Evolutionary conservation across 2,888 invertebrate species (phyloP), one percentile per base, ranked within the genome.

Genomic region (Orchesella flavescens): DNA sequence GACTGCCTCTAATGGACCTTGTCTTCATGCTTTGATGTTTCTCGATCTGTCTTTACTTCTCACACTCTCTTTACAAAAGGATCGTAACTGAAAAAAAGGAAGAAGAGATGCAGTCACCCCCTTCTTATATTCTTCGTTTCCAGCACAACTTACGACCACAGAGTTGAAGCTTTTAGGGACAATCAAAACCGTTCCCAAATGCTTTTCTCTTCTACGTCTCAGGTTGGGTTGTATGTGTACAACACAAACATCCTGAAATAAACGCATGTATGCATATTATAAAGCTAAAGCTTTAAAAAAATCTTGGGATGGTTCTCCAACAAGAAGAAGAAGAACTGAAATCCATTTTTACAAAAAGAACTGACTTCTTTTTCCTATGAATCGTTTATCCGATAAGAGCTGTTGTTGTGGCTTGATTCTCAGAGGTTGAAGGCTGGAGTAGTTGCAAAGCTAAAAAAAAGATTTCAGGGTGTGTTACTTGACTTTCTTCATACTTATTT

Each of bases 1-100:
- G 85, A 84, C 86, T 81, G 84, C 83, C 86, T 87, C 86, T 87
- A 87, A 87, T 87, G 86, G 87, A 85, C 84, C 87, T 84, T 87
- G 87, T 84, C 87, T 87, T 86, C 84, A 84, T 85, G 86, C 80
- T 87, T 85, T 87, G 84, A 87, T 87, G 84, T 86, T 85, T 83
- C 86, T 85, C 84, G 84, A 85, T 87, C 86, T 84, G 85, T 87
- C 87, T 83, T 87, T 84, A 61, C 83, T 79, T 84, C 84, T 82
- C 63, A 81, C 81, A 72, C 81, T 77, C 74, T 82, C 84, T 82
- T 84, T 84, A 76, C 84, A 81, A 78, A 75, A 65, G 79, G 55
- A 79, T 84, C 69, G 74, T 84, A 78, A 68, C 69, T 69, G 80
- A 73, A 80, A 74, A 57, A 34, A 79, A 61, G 49, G 61, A 66